phyloP scores from a whole-genome alignment of 2,797 vertebrate genomes.

The Leptodactylus fallax region DNA sequence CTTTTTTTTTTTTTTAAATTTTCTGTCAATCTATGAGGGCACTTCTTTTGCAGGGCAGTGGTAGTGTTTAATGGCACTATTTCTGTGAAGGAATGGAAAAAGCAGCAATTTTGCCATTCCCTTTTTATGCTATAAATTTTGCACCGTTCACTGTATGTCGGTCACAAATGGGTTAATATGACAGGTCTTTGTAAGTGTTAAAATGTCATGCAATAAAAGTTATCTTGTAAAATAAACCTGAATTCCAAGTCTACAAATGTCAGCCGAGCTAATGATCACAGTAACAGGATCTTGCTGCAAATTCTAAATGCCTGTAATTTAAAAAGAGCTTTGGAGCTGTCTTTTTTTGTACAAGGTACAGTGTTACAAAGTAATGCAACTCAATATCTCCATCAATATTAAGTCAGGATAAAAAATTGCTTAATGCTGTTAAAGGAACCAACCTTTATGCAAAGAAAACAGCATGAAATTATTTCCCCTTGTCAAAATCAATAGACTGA shows the following conservation, averaged over 20 bases:
- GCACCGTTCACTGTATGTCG: too few species aligned
- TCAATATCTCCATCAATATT: constrained; percentile 55
- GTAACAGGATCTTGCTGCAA: constrained; percentile 24
- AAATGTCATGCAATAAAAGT: background rate
- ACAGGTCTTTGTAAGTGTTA: background rate
- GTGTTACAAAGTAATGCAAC: constrained; percentile 48
- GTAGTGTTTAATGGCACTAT: too few species aligned
- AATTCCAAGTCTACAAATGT: background rate
- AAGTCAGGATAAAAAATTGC: constrained; percentile 43
- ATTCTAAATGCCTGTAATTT: constrained; percentile 8
- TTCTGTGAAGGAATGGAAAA: too few species aligned
- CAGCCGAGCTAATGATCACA: constrained; percentile 7
- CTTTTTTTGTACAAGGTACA: constrained; percentile 30
- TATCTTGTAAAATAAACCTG: background rate
- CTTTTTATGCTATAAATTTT: too few species aligned
- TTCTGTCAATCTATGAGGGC: too few species aligned
- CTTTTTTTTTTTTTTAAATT: too few species aligned
- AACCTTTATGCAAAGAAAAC: constrained; percentile 37
- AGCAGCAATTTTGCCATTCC: too few species aligned
- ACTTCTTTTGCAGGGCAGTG: too few species aligned
- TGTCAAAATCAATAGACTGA: constrained; percentile 49
- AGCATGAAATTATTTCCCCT: constrained; percentile 41
- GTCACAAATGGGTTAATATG: too few species aligned
- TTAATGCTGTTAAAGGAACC: constrained; percentile 22
- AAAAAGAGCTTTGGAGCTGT: background rate